Percentiles rank a stretch among this genome's conserved stretches.
Evolutionary conservation across 2,113 vertebrate genomes (phyloP).

Genomic region (Laterallus jamaicensis): DNA sequence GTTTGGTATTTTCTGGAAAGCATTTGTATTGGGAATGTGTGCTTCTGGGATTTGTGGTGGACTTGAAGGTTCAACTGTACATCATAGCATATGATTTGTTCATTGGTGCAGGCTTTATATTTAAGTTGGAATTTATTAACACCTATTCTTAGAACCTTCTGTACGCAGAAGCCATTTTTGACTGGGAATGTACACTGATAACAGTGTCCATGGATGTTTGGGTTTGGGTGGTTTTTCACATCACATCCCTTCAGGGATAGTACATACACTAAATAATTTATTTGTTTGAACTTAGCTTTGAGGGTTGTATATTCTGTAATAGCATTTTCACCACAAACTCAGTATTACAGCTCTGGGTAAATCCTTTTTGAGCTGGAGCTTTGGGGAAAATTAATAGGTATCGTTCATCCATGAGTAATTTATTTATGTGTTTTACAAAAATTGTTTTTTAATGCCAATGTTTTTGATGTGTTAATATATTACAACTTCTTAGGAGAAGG

Average conservation of each 20-base stretch:
- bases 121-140: constrained; percentile 39
- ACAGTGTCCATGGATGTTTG: background rate
- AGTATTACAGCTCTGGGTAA: background rate
- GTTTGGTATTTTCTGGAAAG: constrained; percentile 66
- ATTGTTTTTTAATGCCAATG: background rate
- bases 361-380: background rate
- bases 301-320: background rate
- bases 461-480: background rate
- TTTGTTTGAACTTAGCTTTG: background rate
- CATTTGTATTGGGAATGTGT: constrained; percentile 46
- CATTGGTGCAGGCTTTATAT: background rate
- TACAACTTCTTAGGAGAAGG: background rate
- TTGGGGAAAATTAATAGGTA: background rate
- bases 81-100: constrained; percentile 17
- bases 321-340: background rate
- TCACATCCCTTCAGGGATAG: background rate
- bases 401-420: background rate
- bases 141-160: constrained; percentile 8
- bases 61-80: constrained; percentile 44
- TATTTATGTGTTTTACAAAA: background rate
- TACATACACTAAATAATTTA: background rate
- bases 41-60: constrained; percentile 57
- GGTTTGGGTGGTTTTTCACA: background rate
- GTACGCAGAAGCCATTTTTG: background rate
- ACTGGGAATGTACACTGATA: background rate